Evolutionary conservation across 2,113 vertebrate species (phyloP), one percentile per base, ranked within the genome.

Genomic region (Indicator maculatus): DNA sequence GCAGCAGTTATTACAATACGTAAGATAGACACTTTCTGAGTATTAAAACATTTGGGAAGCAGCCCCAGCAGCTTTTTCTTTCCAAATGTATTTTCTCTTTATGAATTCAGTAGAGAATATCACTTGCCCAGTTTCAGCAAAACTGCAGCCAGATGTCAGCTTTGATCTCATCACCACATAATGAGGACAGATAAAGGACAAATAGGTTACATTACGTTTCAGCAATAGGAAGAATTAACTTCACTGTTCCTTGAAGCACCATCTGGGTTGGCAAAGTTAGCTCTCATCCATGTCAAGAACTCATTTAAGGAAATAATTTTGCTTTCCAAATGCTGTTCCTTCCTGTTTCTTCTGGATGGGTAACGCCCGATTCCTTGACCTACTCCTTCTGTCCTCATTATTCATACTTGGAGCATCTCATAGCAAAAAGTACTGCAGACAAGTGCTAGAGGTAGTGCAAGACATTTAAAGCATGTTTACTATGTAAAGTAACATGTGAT

Each of bases 251-350:
- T 94, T 53, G 58, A 83, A 88, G 75, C 78, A 94, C 90, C 95
- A 95, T 92, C 88, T 93, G 92, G 70, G 65, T 85, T 92, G 90
- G 83, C 90, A 84, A 96, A 95, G 88, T 95, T 94, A 95, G 95
- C 95, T 96, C 75, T 60, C 76, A 82, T 91, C 91, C 86, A 64
- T 58, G 58, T 95, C 94, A 94, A 65, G 61, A 70, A 86, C 90
- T 91, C 91, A 95, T 76, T 93, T 61, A 41, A 78, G 81, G 81
- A 97, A 95, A 97, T 89, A 83, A 90, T 92, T 92, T 89, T 90
- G 69, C 93, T 76, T 96, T 91, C 64, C 82, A 94, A 97, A 95
- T 76, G 55, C 86, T 86, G 33, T 84, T 92, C 39, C 84, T 93
- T 93, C 88, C 78, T 89, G 83, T 90, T 93, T 89, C 83, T 70